Conservation (phyloP, 2,113 vertebrate species). For the Rhineura floridana region DNA sequence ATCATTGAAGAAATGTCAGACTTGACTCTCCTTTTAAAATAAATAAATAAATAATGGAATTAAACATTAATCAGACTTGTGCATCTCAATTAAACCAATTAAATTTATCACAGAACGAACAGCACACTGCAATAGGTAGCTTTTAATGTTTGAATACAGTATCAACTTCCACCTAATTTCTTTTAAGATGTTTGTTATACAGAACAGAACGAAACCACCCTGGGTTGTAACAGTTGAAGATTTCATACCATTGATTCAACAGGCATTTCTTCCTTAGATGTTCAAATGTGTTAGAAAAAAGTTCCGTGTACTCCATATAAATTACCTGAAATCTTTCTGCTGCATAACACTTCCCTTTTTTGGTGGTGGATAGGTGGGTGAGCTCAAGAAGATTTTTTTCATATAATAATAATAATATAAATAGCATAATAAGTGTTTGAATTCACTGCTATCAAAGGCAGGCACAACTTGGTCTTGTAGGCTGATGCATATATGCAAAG, state of each 20-base stretch:
- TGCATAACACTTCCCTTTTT: slow-evolving; percentile 32
- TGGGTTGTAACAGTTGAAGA: slow-evolving; percentile 33
- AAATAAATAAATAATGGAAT: slow-evolving; percentile 85
- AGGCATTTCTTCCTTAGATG: slow-evolving; percentile 18
- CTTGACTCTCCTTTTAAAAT: slow-evolving; percentile 78
- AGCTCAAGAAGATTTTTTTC: background rate
- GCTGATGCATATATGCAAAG: slow-evolving; percentile 70
- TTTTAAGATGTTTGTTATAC: slow-evolving; percentile 69
- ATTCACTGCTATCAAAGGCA: slow-evolving; percentile 56
- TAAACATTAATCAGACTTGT: slow-evolving; percentile 87
- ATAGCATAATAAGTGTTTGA: slow-evolving; percentile 33
- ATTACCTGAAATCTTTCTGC: slow-evolving; percentile 50
- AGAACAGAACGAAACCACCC: slow-evolving; percentile 52
- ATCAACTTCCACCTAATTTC: slow-evolving; percentile 78
- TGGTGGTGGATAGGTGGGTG: slow-evolving; percentile 2
- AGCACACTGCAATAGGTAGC: slow-evolving; percentile 78
- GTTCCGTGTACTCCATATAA: slow-evolving; percentile 31
- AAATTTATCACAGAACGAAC: slow-evolving; percentile 84
- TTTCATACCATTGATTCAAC: slow-evolving; percentile 14
- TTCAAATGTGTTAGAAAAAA: slow-evolving; percentile 14
- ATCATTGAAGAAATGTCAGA: slow-evolving; percentile 90
- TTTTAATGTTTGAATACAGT: slow-evolving; percentile 81
- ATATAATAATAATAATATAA: slow-evolving; percentile 35
- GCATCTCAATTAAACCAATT: slow-evolving; percentile 90
- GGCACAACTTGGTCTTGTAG: slow-evolving; percentile 66